These are phyloP conservation scores for Gymnopithys bicolor DNA, from an alignment of 2,797 vertebrate genomes.

Conservation along the genomic window DNA sequence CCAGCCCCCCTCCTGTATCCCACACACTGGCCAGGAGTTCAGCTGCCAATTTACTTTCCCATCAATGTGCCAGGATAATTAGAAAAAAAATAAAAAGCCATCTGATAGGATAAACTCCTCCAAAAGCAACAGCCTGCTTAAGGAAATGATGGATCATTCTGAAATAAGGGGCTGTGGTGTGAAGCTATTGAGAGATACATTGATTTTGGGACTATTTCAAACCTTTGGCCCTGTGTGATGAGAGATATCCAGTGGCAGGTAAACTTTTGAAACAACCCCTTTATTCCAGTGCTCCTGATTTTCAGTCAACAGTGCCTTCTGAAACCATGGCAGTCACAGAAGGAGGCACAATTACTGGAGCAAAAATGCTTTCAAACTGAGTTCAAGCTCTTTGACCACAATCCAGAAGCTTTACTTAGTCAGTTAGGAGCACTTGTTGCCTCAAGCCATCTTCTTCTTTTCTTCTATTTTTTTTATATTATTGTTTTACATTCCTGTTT, in stretches of 20 bases:
- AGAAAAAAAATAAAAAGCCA: background rate
- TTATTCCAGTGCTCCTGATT: background rate
- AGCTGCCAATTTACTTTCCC: conserved; percentile 6
- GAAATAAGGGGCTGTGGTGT: background rate
- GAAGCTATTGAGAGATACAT: background rate
- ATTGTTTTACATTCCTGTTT: background rate
- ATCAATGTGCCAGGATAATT: background rate
- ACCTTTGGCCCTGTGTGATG: background rate
- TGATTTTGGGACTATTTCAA: background rate
- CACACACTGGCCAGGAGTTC: background rate
- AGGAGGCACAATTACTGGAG: background rate
- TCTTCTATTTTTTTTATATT: background rate
- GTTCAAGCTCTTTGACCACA: background rate
- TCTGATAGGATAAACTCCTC: background rate
- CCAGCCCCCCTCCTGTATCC: background rate
- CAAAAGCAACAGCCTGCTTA: background rate
- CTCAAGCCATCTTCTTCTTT: background rate
- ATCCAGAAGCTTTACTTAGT: background rate
- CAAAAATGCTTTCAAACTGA: background rate
- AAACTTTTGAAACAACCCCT: background rate
- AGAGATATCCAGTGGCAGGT: background rate
- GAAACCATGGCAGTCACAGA: background rate
- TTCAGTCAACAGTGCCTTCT: background rate
- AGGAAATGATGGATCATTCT: conserved; percentile 9
- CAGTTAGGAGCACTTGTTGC: background rate